phyloP scores from a whole-genome alignment of 2,888 invertebrate species.

The Rutpela maculata region DNA sequence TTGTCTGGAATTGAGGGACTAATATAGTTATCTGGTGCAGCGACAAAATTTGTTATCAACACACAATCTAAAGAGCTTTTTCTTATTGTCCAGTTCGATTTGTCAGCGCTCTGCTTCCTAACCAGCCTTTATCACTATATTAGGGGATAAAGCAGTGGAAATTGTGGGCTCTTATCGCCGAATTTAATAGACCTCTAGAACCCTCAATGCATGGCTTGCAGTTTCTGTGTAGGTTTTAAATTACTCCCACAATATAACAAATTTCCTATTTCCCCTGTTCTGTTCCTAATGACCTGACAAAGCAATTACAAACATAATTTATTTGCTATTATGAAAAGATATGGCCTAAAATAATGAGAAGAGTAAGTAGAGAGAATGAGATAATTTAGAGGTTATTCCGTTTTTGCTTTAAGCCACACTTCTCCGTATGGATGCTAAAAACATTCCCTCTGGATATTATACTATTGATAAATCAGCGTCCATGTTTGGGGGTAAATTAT shows the following conservation, averaged over 20 bases:
- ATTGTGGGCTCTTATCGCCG: conserved; percentile 55
- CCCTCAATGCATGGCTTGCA: conserved; percentile 53
- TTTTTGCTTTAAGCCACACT: conserved; percentile 12
- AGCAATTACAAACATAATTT: conserved; percentile 52
- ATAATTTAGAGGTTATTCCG: conserved; percentile 25
- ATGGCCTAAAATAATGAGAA: conserved; percentile 37
- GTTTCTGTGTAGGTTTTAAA: conserved; percentile 46
- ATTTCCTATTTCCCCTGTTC: conserved; percentile 50
- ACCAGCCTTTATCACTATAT: conserved; percentile 50
- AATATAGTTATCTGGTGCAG: conserved; percentile 26
- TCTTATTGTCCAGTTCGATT: conserved; percentile 53
- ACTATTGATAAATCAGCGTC: conserved; percentile 10
- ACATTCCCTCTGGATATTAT: background rate
- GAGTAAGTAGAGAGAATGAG: conserved; percentile 30
- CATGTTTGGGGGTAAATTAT: background rate
- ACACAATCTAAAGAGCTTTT: conserved; percentile 46
- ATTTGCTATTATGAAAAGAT: conserved; percentile 39
- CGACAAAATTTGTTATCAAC: conserved; percentile 41
- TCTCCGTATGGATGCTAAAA: conserved; percentile 2
- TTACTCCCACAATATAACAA: conserved; percentile 47
- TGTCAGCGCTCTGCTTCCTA: conserved; percentile 46
- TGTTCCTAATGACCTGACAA: conserved; percentile 50
- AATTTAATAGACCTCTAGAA: conserved; percentile 55
- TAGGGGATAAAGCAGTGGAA: conserved; percentile 51
- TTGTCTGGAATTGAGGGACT: conserved; percentile 10